phyloP scores from a whole-genome alignment of 2,113 vertebrate species.

The Stegastes partitus region DNA sequence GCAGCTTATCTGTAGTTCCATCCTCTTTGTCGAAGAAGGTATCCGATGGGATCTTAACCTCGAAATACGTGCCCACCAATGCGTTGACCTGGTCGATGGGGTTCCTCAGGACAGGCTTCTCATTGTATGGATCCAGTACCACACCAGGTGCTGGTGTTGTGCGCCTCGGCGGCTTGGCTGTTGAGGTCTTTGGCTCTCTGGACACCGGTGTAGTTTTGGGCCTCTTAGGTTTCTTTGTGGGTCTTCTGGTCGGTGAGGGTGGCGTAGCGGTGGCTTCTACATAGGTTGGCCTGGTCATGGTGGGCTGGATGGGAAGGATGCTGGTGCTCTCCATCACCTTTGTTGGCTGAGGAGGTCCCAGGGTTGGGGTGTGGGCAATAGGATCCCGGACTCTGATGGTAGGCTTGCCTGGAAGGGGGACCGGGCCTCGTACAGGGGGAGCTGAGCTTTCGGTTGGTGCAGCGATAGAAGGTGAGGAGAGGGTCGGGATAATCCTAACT shows the following conservation, averaged over 20 bases:
- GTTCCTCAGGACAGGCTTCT: slow-evolving; percentile 89
- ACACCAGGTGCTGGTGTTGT: slow-evolving; percentile 83
- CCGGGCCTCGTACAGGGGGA: slow-evolving; percentile 90
- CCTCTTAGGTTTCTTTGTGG: slow-evolving; percentile 88
- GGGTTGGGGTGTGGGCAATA: slow-evolving; percentile 91
- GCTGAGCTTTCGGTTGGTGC: slow-evolving; percentile 90
- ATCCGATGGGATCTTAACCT: slow-evolving; percentile 95
- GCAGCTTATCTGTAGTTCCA: slow-evolving; percentile 95
- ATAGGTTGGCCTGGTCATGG: slow-evolving; percentile 85
- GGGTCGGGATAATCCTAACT: slow-evolving; percentile 91
- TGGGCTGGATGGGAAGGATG: slow-evolving; percentile 87
- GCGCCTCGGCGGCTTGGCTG: slow-evolving; percentile 82
- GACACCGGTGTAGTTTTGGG: slow-evolving; percentile 88
- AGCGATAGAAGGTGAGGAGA: slow-evolving; percentile 91
- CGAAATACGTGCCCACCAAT: slow-evolving; percentile 95
- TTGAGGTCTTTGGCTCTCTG: slow-evolving; percentile 87
- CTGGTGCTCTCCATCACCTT: slow-evolving; percentile 88
- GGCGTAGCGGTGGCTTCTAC: slow-evolving; percentile 88
- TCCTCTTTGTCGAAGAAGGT: slow-evolving; percentile 97
- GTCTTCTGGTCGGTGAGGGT: slow-evolving; percentile 76
- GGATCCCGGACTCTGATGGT: slow-evolving; percentile 91
- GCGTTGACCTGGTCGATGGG: slow-evolving; percentile 94
- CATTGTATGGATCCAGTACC: slow-evolving; percentile 81
- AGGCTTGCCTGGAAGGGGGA: slow-evolving; percentile 91
- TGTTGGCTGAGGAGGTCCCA: slow-evolving; percentile 90